Base-by-base conservation (phyloP, 2,797 vertebrate genomes). In the Malurus splendens region DNA sequence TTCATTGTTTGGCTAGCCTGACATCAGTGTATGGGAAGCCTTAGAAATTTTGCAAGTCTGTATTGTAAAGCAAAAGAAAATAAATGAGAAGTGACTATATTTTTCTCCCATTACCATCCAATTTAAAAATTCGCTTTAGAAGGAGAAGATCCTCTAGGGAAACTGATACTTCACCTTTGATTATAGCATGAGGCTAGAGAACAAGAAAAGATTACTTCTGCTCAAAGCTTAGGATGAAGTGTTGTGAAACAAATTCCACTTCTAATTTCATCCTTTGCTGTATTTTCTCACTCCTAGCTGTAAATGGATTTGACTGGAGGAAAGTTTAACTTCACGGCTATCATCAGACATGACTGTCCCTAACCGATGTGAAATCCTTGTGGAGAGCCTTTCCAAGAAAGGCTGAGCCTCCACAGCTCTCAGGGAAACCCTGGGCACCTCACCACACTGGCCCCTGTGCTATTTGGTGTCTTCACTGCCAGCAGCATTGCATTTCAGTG, bases 381-480 rank as follows among this genome's bases (percentile, higher is more conserved):
- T 4, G 2, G 45, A 87, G 27, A 33, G 51, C 30, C 7, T 70
- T 78, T 64, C 54, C 42, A 66, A 32, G 51, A 62, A 78, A 60
- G 23, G 3, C 42, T 76, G 36, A 67, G 83, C 44, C 61, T 78
- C 33, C 41, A 33, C 33, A 59, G 33, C 23, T 84, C 52, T 68
- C 44, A n/a, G 27, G 41, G 30, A 67, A 33, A 51, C 27, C 22
- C 33, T 88, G 59, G 56, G 59, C 47, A 70, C 19, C 23, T 82
- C 14, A 6, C 7, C 36, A 45, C n/a, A 32, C 4, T 1, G 0
- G 9, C 7, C 28, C 27, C 39, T 60, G 70, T 0, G 0, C 25
- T 54, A 16, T 23, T 30, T 60, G 38, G n/a, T 48, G 78, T 59
- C 61, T 51, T 66, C 0, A 0, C 33, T 52, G 48, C 22, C 66